These are phyloP conservation scores for Dallia pectoralis DNA, from an alignment of 2,797 vertebrate species.

Conservation along the genomic window DNA sequence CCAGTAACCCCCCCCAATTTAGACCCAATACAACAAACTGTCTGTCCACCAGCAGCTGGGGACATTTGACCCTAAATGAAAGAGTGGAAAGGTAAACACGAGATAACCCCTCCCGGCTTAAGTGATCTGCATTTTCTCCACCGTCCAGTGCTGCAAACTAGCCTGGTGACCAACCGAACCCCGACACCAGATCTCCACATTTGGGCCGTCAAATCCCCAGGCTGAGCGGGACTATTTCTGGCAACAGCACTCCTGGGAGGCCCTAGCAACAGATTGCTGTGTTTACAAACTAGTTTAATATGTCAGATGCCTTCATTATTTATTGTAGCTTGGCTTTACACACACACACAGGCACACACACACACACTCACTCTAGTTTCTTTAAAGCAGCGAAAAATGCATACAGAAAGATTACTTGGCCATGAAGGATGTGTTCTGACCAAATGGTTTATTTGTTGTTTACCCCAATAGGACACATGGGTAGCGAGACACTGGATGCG, in stretches of 20 bases:
- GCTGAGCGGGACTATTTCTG: conserved; percentile 71
- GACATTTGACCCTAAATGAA: conserved; percentile 60
- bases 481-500: conserved; percentile 20
- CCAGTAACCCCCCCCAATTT: conserved; percentile 46
- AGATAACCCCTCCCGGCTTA: conserved; percentile 54
- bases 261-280: conserved; percentile 73
- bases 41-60: conserved; percentile 21
- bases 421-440: conserved; percentile 19
- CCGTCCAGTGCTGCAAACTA: conserved; percentile 48
- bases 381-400: not conserved
- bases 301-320: conserved; percentile 58
- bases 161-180: conserved; percentile 15
- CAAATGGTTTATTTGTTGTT: not conserved
- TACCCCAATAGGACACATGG: not conserved
- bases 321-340: conserved; percentile 35
- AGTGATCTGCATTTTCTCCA: conserved; percentile 68
- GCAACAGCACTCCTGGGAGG: conserved; percentile 58
- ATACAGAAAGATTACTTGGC: not conserved
- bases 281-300: conserved; percentile 64
- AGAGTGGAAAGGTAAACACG: conserved; percentile 49
- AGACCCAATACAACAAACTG: conserved; percentile 66
- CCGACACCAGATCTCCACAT: conserved; percentile 74
- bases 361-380: conserved; percentile 5
- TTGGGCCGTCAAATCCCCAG: conserved; percentile 70
- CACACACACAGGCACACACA: conserved; percentile 5